Percentiles rank a stretch among this genome's conserved stretches.
Evolutionary conservation across 2,797 vertebrate species (phyloP).

Genomic region (Acanthis flammea): DNA sequence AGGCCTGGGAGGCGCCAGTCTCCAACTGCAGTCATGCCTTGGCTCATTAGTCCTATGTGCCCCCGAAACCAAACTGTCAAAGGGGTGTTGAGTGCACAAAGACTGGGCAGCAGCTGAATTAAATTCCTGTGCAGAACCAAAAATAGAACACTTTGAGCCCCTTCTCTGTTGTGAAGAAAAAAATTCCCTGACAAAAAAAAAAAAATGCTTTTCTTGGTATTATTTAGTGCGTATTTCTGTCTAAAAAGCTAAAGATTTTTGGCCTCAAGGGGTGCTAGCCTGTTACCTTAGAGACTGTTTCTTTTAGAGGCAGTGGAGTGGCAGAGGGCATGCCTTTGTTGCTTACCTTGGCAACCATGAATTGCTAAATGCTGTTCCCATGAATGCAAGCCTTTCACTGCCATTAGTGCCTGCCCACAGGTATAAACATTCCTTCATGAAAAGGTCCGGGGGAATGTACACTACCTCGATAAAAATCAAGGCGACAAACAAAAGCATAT

Average conservation of each 20-base stretch:
- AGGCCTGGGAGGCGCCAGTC: slow-evolving; percentile 44
- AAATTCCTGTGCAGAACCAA: slow-evolving; percentile 47
- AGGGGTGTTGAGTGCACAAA: slow-evolving; percentile 37
- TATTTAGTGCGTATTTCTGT: slow-evolving; percentile 66
- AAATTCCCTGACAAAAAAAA: slow-evolving; percentile 35
- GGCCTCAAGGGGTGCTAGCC: slow-evolving; percentile 74
- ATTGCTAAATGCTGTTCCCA: slow-evolving; percentile 73
- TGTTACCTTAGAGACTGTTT: slow-evolving; percentile 78
- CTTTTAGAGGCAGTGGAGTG: slow-evolving; percentile 72
- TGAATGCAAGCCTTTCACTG: slow-evolving; percentile 84
- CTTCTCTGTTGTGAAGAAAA: slow-evolving; percentile 16
- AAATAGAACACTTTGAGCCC: slow-evolving; percentile 62
- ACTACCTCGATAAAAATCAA: slow-evolving; percentile 75
- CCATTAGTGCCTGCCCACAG: slow-evolving; percentile 76
- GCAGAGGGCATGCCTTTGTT: slow-evolving; percentile 79
- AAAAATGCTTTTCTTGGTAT: slow-evolving; percentile 59
- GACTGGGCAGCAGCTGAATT: slow-evolving; percentile 55
- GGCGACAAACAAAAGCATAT: slow-evolving; percentile 73
- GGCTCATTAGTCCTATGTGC: slow-evolving; percentile 50
- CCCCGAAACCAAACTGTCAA: slow-evolving; percentile 64
- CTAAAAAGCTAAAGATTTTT: slow-evolving; percentile 70
- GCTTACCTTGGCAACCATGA: slow-evolving; percentile 82
- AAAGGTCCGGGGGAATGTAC: slow-evolving; percentile 69
- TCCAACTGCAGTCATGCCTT: slow-evolving; percentile 39
- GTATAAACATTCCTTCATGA: slow-evolving; percentile 79